These are phyloP conservation scores for Griposia aprilina DNA, from an alignment of 2,888 invertebrate genomes.

Conservation along the genomic window DNA sequence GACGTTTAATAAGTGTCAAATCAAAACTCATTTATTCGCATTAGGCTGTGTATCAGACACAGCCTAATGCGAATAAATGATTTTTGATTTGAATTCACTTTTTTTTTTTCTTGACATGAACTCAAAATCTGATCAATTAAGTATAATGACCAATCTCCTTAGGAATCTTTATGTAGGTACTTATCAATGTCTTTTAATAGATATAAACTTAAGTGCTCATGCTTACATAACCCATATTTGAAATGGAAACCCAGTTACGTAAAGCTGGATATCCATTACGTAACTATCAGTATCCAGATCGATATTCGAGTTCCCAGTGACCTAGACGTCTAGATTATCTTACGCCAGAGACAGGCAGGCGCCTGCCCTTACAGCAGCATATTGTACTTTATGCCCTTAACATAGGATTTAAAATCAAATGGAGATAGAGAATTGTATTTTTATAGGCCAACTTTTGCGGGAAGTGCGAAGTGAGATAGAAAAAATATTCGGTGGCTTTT, in stretches of 20 bases:
- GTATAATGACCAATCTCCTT: neutral
- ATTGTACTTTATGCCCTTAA: neutral
- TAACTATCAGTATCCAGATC: constrained; percentile 69
- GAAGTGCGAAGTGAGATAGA: constrained; percentile 24
- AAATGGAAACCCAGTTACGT: constrained; percentile 54
- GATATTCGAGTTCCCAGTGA: constrained; percentile 73
- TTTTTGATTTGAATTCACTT: neutral
- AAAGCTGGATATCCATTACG: constrained; percentile 58
- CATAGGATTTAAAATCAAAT: constrained; percentile 11
- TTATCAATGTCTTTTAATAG: neutral
- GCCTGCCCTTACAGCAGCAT: constrained; percentile 42
- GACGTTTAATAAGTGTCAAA: neutral
- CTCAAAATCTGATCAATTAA: neutral
- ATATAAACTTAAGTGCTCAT: neutral
- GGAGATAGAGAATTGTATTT: constrained; percentile 24
- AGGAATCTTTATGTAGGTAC: neutral
- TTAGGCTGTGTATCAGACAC: too few species aligned
- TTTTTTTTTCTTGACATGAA: neutral
- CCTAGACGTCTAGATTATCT: constrained; percentile 74
- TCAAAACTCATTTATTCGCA: too few species aligned
- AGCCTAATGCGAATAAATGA: neutral
- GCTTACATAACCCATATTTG: neutral
- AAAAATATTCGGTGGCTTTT: constrained; percentile 23
- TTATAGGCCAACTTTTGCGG: constrained; percentile 42
- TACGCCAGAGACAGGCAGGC: constrained; percentile 70